phyloP scores from a whole-genome alignment of 2,113 vertebrate species.

The Erythrocercus mccallii region DNA sequence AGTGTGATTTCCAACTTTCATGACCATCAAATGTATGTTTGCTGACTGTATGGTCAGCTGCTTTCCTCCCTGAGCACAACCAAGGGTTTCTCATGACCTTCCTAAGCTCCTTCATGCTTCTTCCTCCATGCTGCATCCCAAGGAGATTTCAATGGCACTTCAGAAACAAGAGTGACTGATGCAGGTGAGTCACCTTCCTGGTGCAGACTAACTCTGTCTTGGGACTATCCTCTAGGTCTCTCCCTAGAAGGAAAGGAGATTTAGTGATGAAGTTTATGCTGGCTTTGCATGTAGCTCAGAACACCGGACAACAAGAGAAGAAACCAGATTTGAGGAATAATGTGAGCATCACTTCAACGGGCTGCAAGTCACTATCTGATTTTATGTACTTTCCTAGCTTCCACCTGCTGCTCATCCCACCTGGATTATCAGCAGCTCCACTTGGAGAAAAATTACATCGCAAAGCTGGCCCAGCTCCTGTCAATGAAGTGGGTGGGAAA shows the following conservation, averaged over 20 bases:
- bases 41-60: not conserved
- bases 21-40: not conserved
- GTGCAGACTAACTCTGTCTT: not conserved
- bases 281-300: not conserved
- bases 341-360: rapidly evolving
- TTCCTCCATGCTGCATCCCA: not conserved
- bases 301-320: not conserved
- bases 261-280: not conserved
- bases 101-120: not conserved
- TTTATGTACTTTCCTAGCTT: not conserved
- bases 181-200: not conserved
- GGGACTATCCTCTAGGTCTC: not conserved
- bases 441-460: rapidly evolving
- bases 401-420: not conserved
- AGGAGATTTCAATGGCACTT: not conserved
- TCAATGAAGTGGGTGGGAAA: rapidly evolving
- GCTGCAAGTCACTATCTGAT: not conserved
- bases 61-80: not conserved
- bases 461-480: not conserved
- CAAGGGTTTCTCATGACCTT: not conserved
- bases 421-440: not conserved
- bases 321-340: not conserved
- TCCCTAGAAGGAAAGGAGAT: not conserved
- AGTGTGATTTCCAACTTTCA: not conserved
- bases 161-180: not conserved